phyloP scores from a whole-genome alignment of 2,797 vertebrate species.

The Loris lydekkerianus region DNA sequence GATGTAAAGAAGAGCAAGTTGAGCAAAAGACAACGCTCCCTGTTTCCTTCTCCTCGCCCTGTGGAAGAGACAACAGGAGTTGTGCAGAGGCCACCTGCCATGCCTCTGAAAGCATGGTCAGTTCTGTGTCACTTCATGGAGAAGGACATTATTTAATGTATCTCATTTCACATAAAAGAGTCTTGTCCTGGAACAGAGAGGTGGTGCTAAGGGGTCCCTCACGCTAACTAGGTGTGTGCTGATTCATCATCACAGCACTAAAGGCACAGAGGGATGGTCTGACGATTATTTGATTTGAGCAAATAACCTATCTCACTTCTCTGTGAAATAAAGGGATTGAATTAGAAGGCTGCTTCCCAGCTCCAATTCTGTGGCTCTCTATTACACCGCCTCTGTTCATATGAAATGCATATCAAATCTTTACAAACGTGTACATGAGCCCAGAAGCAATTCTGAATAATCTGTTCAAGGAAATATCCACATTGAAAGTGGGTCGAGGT shows the following conservation, averaged over 20 bases:
- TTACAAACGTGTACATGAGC: not conserved
- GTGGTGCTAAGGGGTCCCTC: not conserved
- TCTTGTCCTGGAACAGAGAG: not conserved
- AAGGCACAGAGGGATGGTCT: not conserved
- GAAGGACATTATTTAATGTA: not conserved
- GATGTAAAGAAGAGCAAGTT: not conserved
- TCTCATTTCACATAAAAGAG: not conserved
- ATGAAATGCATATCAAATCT: not conserved
- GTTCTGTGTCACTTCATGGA: not conserved
- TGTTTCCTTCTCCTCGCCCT: not conserved
- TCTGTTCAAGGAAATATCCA: not conserved
- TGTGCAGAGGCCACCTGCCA: not conserved
- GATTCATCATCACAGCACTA: not conserved
- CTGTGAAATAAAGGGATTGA: not conserved
- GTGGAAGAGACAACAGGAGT: not conserved
- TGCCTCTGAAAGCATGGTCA: not conserved
- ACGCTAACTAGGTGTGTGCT: not conserved
- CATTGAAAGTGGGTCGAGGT: slow-evolving; percentile 17
- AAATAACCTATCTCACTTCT: not conserved
- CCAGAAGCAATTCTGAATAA: slow-evolving; percentile 18
- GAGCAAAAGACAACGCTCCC: not conserved
- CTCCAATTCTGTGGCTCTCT: not conserved
- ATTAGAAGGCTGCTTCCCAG: not conserved
- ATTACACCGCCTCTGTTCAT: not conserved
- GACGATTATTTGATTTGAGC: not conserved